Conservation (phyloP, 2,888 invertebrate genomes). For the Argyresthia goedartella region DNA sequence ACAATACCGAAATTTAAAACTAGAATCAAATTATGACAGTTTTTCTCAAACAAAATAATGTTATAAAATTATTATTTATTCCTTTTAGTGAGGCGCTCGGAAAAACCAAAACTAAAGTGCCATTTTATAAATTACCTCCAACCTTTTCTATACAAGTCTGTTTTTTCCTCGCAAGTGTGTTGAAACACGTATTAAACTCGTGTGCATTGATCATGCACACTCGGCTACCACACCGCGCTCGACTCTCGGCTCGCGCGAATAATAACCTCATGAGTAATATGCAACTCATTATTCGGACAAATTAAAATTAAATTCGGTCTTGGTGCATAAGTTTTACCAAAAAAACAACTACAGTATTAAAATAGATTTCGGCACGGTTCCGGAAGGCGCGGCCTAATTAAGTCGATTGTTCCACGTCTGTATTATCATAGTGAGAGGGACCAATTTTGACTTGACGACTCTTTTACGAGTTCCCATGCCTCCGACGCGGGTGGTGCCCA, state of each 20-base stretch:
- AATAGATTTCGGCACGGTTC: too few relatives aligned
- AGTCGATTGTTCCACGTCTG: conserved; percentile 36
- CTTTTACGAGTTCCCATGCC: conserved; percentile 59
- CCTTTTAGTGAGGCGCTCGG: too few relatives aligned
- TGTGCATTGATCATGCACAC: background rate
- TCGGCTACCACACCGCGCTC: background rate
- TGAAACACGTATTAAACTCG: background rate
- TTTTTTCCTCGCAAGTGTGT: background rate
- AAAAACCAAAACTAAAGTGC: too few relatives aligned
- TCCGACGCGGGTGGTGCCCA: too few relatives aligned
- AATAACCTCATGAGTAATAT: background rate
- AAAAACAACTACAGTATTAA: background rate
- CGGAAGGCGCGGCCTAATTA: conserved; percentile 28
- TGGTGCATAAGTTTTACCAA: background rate
- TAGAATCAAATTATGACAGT: too few relatives aligned
- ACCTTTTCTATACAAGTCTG: background rate
- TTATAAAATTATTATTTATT: too few relatives aligned
- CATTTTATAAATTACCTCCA: background rate
- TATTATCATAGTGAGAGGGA: conserved; percentile 59
- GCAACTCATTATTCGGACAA: background rate
- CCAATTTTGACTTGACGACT: conserved; percentile 62
- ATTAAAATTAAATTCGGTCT: background rate
- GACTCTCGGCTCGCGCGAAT: background rate
- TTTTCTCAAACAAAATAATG: too few relatives aligned
- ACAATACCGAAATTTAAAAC: too few relatives aligned